Percentiles rank a stretch among this genome's conserved stretches.
These are phyloP conservation scores for Meloidogyne exigua DNA, from an alignment of 1,140 invertebrate genomes.

Conservation along the genomic window DNA sequence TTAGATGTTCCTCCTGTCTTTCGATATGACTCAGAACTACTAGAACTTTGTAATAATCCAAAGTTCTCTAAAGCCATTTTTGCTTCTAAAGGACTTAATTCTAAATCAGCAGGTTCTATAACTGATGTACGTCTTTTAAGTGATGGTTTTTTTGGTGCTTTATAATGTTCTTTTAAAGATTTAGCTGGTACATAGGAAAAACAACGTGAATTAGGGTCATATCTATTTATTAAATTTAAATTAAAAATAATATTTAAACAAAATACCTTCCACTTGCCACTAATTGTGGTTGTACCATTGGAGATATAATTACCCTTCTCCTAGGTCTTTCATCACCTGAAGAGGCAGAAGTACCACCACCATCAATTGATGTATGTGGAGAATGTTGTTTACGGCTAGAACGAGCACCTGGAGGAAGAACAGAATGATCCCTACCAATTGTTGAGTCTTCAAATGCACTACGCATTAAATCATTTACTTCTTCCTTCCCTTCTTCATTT, in stretches of 20 bases:
- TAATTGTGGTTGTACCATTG: slow-evolving; percentile 53
- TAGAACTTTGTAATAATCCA: slow-evolving; percentile 17
- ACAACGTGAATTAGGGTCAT: slow-evolving; percentile 61
- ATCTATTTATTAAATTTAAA: slow-evolving; percentile 39
- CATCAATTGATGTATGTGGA: slow-evolving; percentile 7
- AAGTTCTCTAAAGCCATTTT: slow-evolving; percentile 20
- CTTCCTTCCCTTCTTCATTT: slow-evolving; percentile 23
- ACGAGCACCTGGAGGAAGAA: slow-evolving; percentile 54
- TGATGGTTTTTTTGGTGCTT: slow-evolving; percentile 45
- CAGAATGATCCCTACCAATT: slow-evolving; percentile 43
- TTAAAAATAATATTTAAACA: not conserved
- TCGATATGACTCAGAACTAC: slow-evolving; percentile 29
- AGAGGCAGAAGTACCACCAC: slow-evolving; percentile 12
- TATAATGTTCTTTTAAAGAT: slow-evolving; percentile 61
- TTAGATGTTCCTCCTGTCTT: slow-evolving; percentile 52
- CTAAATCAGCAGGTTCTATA: slow-evolving; percentile 32
- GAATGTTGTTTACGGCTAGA: slow-evolving; percentile 10
- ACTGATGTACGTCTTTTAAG: slow-evolving; percentile 21
- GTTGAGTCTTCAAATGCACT: slow-evolving; percentile 36
- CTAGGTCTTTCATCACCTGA: slow-evolving; percentile 12
- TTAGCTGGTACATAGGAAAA: slow-evolving; percentile 64
- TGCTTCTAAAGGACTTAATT: slow-evolving; percentile 16
- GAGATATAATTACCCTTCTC: slow-evolving; percentile 20
- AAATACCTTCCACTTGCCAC: slow-evolving; percentile 58
- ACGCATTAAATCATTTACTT: slow-evolving; percentile 38